Evolutionary conservation across 2,888 invertebrate species (phyloP), one percentile per base, ranked within the genome.

Genomic region (Stenodera caucasica): DNA sequence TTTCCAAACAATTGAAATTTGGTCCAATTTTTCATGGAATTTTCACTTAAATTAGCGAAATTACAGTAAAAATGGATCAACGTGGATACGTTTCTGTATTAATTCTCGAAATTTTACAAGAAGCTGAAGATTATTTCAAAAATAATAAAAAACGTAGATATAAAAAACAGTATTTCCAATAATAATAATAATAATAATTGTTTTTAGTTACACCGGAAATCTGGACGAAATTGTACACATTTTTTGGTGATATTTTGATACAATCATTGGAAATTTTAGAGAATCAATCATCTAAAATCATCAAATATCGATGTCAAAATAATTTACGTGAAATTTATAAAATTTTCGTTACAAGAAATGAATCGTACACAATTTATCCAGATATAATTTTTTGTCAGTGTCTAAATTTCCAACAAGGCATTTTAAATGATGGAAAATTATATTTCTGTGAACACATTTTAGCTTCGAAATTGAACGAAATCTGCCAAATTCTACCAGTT

Each of bases 401-500:
- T 69, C 79, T 72, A n/a, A 84, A 85, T 1, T 91, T 89, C 67
- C 81, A 81, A 52, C 75, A 74, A 35, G 77, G 82, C 62, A 89
- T 90, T 23, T 75, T 90, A 50, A 83, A 82, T 52, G 76, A 78
- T 30, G 81, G 80, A 63, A 72, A 73, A 11, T 81, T 82, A 66
- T 75, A 86, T 37, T 86, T 85, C 2, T 91, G 91, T 70, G 87
- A 89, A 70, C 91, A 91, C 76, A 80, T 90, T 26, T 71, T 91
- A 63, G 89, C 87, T 2, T 83, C 84, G 11, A 84, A 85, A 74
- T 70, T 91, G 63, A 85, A 87, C 0, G 74, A 77, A 64, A 81
- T 86, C 40, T 75, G 6, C 12, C 3, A 8, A 11, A 6, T n/a
- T 12, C 0, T 23, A n/a, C n/a, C 45, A 2, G 74, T 80, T 9